Evolutionary conservation across 1,140 invertebrate species (phyloP).

Genomic region (Orius insidiosus): DNA sequence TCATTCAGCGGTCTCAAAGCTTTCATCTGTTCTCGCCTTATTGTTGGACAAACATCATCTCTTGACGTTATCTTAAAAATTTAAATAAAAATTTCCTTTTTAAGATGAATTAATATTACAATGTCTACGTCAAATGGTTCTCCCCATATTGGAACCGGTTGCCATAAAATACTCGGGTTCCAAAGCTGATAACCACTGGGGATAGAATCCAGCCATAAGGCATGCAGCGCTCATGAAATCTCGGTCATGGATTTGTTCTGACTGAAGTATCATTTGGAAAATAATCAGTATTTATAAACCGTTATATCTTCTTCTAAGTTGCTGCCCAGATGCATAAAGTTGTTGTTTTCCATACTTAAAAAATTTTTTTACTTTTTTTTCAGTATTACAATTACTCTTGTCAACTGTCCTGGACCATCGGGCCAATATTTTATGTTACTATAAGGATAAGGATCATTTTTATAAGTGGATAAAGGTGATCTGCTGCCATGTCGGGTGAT

Average conservation of each 20-base stretch:
- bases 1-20: too few species aligned
- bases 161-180: slow-evolving; percentile 57
- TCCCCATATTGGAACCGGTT: slow-evolving; percentile 58
- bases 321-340: slow-evolving; percentile 41
- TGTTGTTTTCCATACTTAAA: slow-evolving; percentile 40
- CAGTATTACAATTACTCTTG: slow-evolving; percentile 43
- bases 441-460: slow-evolving; percentile 45
- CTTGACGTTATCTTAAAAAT: too few species aligned
- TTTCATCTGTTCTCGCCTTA: too few species aligned
- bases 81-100: too few species aligned
- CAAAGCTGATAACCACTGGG: slow-evolving; percentile 49
- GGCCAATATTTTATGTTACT: slow-evolving; percentile 44
- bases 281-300: slow-evolving; percentile 39
- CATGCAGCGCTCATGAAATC: slow-evolving; percentile 73
- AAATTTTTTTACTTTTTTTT: background rate
- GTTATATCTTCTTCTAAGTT: slow-evolving; percentile 39
- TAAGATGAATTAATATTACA: too few species aligned
- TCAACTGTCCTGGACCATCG: slow-evolving; percentile 61
- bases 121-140: slow-evolving; percentile 12
- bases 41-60: too few species aligned
- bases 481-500: slow-evolving; percentile 50
- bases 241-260: slow-evolving; percentile 49
- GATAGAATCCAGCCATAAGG: slow-evolving; percentile 67
- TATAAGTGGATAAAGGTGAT: slow-evolving; percentile 53
- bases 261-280: slow-evolving; percentile 42